Conservation (phyloP, 2,888 invertebrate species). For the Anthophora plumipes region DNA sequence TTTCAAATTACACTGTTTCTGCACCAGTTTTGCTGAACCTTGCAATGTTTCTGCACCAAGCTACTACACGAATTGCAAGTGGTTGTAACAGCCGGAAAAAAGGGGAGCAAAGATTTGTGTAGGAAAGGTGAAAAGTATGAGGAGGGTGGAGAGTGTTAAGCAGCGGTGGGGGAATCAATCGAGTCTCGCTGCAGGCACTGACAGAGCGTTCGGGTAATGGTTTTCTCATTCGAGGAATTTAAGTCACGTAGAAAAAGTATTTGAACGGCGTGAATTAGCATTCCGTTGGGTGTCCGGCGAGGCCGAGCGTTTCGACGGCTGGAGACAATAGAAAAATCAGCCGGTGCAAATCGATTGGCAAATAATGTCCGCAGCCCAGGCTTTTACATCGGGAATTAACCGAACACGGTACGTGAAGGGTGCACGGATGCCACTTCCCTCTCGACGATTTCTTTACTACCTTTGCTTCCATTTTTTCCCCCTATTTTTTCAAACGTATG, state of each 20-base stretch:
- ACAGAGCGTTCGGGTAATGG: constrained; percentile 64
- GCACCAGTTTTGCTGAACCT: too few species aligned
- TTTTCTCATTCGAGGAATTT: constrained; percentile 77
- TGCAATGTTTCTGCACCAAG: too few species aligned
- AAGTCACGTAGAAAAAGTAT: constrained; percentile 83
- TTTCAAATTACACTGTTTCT: too few species aligned
- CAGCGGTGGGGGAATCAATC: constrained; percentile 60
- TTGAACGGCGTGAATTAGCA: constrained; percentile 78
- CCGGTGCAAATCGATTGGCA: constrained; percentile 74
- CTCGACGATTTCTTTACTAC: background rate
- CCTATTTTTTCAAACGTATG: constrained; percentile 16
- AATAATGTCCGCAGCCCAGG: constrained; percentile 74
- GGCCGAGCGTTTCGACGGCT: constrained; percentile 68
- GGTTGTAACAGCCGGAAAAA: constrained; percentile 16
- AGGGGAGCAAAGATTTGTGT: background rate
- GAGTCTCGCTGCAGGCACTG: constrained; percentile 55
- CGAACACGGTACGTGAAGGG: constrained; percentile 1
- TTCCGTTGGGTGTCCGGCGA: constrained; percentile 72
- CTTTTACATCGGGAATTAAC: constrained; percentile 66
- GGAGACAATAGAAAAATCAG: constrained; percentile 77
- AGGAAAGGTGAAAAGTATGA: too few species aligned
- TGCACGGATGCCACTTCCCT: too few species aligned
- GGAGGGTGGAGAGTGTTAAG: background rate
- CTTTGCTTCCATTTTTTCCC: background rate
- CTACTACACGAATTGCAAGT: too few species aligned